phyloP scores from a whole-genome alignment of 1,140 invertebrate species.

The Mylabris phalerata region DNA sequence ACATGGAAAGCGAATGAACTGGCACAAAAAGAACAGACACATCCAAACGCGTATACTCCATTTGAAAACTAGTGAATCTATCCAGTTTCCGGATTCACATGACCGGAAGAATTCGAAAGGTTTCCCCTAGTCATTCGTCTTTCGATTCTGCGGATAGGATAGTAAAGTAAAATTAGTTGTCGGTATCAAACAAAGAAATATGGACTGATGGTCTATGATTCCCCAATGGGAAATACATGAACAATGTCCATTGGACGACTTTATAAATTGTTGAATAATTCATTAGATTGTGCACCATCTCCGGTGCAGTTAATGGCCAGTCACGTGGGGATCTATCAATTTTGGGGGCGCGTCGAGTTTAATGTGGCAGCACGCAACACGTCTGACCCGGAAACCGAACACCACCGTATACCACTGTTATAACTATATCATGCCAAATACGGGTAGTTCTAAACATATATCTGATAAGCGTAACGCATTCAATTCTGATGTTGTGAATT shows the following conservation, averaged over 20 bases:
- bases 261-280: conserved; percentile 27
- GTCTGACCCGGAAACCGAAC: conserved; percentile 19
- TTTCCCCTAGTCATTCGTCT: conserved; percentile 19
- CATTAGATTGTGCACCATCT: conserved; percentile 25
- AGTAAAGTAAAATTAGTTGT: conserved; percentile 18
- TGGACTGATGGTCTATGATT: conserved; percentile 16
- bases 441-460: neutral
- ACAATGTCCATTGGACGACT: conserved; percentile 7
- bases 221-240: conserved; percentile 21
- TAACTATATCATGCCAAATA: neutral
- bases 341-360: conserved; percentile 21
- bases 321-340: conserved; percentile 31
- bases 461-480: neutral
- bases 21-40: conserved; percentile 1
- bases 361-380: conserved; percentile 26
- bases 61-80: too few species aligned
- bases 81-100: neutral
- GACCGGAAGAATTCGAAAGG: conserved; percentile 4
- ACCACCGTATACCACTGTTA: neutral
- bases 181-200: conserved; percentile 32
- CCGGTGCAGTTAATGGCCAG: conserved; percentile 30
- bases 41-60: too few species aligned
- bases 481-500: neutral
- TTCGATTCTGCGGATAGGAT: conserved; percentile 25
- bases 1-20: neutral